Evolutionary conservation across 2,888 invertebrate genomes (phyloP).

Genomic region (Meliscaeva auricollis): DNA sequence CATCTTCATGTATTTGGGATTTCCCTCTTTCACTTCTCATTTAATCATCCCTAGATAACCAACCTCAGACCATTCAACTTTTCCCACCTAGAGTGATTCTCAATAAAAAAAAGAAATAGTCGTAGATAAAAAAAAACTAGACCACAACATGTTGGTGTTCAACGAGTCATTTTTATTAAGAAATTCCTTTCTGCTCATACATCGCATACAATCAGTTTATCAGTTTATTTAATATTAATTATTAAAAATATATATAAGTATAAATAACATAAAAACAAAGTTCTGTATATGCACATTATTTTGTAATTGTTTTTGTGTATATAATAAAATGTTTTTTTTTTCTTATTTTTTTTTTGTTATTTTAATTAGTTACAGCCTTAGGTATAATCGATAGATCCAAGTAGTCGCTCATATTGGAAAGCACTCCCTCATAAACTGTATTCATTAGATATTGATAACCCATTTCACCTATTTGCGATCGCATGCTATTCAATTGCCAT

Average conservation of each 20-base stretch:
- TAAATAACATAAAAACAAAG: constrained; percentile 74
- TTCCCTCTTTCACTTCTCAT: too few species aligned
- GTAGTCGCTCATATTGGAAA: constrained; percentile 89
- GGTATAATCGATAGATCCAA: constrained; percentile 78
- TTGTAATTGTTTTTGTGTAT: constrained; percentile 39
- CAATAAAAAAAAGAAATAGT: too few species aligned
- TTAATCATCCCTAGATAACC: too few species aligned
- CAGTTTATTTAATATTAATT: constrained; percentile 62
- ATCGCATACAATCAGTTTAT: constrained; percentile 59
- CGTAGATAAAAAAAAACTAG: not conserved
- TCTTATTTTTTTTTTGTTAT: not conserved
- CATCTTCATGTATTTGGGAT: too few species aligned
- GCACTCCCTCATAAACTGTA: constrained; percentile 89
- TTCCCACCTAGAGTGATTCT: not conserved
- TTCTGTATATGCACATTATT: constrained; percentile 70
- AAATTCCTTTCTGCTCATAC: constrained; percentile 56
- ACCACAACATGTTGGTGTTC: constrained; percentile 41
- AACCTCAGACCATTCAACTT: not conserved
- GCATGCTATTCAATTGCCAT: constrained; percentile 89
- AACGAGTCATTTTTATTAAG: constrained; percentile 73
- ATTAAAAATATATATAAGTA: constrained; percentile 75
- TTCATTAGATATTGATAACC: constrained; percentile 90
- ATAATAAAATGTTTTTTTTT: not conserved
- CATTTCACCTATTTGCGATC: constrained; percentile 90
- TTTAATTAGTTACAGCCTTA: constrained; percentile 74